phyloP scores from a whole-genome alignment of 1,140 invertebrate species.

The Hylaeus anthracinus region DNA sequence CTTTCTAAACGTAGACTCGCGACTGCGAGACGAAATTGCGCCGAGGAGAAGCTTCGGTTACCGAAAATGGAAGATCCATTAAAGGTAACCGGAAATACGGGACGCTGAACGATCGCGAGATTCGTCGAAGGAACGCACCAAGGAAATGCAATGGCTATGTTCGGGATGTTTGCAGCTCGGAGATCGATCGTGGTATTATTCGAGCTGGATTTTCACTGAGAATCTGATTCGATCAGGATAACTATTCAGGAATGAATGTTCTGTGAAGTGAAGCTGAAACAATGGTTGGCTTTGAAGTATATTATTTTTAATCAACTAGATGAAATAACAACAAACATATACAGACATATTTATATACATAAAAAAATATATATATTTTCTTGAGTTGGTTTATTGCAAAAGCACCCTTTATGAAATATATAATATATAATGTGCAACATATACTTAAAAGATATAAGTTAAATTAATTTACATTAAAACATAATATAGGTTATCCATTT shows the following conservation, averaged over 20 bases:
- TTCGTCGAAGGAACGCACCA: conserved; percentile 7
- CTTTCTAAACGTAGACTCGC: not conserved
- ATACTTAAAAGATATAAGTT: too few relatives aligned
- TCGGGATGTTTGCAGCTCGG: not conserved
- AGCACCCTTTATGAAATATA: too few relatives aligned
- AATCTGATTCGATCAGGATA: not conserved
- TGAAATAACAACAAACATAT: too few relatives aligned
- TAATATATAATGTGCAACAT: too few relatives aligned
- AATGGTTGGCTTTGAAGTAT: too few relatives aligned
- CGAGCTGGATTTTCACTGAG: not conserved
- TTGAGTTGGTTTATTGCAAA: too few relatives aligned
- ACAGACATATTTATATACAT: too few relatives aligned
- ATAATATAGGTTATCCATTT: too few relatives aligned
- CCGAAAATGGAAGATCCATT: conserved; percentile 11
- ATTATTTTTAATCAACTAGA: too few relatives aligned
- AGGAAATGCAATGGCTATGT: not conserved
- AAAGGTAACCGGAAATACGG: conserved; percentile 19
- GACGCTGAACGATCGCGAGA: not conserved
- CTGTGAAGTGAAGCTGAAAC: too few relatives aligned
- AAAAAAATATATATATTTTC: too few relatives aligned
- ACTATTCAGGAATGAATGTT: not conserved
- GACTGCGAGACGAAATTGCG: not conserved
- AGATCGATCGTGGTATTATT: not conserved
- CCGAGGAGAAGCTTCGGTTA: not conserved
- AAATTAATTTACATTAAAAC: too few relatives aligned